Conservation (phyloP, 2,888 invertebrate species). For the Eulithis testata region DNA sequence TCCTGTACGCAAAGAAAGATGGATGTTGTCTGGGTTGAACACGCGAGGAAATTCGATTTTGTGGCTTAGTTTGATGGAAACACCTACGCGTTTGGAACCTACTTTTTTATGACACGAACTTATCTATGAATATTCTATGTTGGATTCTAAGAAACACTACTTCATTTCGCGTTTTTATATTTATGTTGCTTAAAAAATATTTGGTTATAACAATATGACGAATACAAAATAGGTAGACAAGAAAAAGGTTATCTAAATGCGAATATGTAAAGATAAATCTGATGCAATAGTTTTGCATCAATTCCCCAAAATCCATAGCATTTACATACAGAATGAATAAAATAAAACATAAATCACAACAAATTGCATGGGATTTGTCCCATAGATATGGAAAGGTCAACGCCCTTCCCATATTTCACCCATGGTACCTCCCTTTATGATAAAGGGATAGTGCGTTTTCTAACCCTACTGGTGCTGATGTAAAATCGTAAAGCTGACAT, state of each 20-base stretch:
- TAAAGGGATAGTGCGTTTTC: constrained; percentile 39
- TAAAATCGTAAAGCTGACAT: constrained; percentile 14
- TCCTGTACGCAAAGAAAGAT: constrained; percentile 59
- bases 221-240: neutral
- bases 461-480: constrained; percentile 32
- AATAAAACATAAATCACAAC: constrained; percentile 53
- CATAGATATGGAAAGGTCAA: constrained; percentile 56
- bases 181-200: no score
- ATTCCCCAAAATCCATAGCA: constrained; percentile 26
- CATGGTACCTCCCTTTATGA: constrained; percentile 52
- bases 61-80: constrained; percentile 30
- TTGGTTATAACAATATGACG: no score
- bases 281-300: constrained; percentile 7
- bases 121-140: no score
- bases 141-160: no score
- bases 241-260: neutral
- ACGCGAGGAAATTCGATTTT: constrained; percentile 49
- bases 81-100: neutral
- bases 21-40: constrained; percentile 65
- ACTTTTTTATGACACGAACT: no score
- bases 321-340: constrained; percentile 45
- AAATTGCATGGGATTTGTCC: constrained; percentile 62
- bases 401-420: constrained; percentile 60
- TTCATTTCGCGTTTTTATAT: no score
- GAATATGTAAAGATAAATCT: neutral